These are phyloP conservation scores for Sinonovacula constricta DNA, from an alignment of 1,140 invertebrate genomes.

Conservation along the genomic window DNA sequence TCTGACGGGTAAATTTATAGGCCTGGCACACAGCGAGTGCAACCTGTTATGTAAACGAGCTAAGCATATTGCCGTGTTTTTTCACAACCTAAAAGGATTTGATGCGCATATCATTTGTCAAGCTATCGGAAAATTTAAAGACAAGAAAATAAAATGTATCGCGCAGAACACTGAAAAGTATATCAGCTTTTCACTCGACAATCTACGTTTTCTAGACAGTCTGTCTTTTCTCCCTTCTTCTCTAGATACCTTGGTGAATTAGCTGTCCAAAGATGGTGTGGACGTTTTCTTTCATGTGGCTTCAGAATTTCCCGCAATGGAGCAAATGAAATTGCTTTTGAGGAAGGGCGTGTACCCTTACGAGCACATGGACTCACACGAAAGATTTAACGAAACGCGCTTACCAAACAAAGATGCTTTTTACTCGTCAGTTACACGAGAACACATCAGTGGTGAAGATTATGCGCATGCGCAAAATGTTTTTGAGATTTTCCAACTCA, in stretches of 20 bases:
- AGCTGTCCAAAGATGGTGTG: slow-evolving; percentile 30
- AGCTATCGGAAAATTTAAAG: slow-evolving; percentile 58
- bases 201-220: no score
- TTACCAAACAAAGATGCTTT: no score
- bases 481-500: slow-evolving; percentile 10
- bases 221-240: slow-evolving; percentile 40
- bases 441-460: slow-evolving; percentile 28
- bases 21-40: no score
- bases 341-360: no score
- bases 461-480: slow-evolving; percentile 47
- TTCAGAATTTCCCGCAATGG: slow-evolving; percentile 13
- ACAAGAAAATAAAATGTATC: slow-evolving; percentile 69
- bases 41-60: slow-evolving; percentile 29
- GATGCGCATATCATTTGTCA: no score
- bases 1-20: no score
- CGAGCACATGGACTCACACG: slow-evolving; percentile 8
- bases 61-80: no score
- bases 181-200: slow-evolving; percentile 50
- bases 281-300: no score
- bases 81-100: no score
- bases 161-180: slow-evolving; percentile 75
- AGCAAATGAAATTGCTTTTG: slow-evolving; percentile 21
- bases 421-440: slow-evolving; percentile 6
- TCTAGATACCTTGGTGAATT: slow-evolving; percentile 17
- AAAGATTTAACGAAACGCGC: slow-evolving; percentile 24